Evolutionary conservation across 2,113 vertebrate species (phyloP), one percentile per base, ranked within the genome.

Genomic region (Cebidichthys violaceus): DNA sequence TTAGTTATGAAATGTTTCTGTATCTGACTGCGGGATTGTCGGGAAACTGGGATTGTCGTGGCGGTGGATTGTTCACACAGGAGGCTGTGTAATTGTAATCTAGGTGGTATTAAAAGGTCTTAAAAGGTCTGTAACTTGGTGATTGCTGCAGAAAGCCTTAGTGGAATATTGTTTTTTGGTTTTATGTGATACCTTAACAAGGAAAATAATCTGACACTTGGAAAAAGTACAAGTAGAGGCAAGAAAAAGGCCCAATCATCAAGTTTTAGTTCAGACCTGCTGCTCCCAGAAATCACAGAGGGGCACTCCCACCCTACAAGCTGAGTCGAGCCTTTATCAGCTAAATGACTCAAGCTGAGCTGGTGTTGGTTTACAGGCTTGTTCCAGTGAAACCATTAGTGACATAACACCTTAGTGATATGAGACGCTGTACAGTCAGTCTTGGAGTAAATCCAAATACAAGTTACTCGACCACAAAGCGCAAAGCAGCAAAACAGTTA

Each of bases 291-390:
- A 61, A 35, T 68, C 60, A n/a, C 39, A 83, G 73, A 47, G 33
- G 9, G 82, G 13, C 91, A 47, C 90, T 84, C 89, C 90, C 84
- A 57, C 66, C 47, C 52, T 14, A 39, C 73, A 37, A 72, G 86
- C 70, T 50, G 82, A 88, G 79, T 70, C 45, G 0, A 45, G 79
- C 66, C 55, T 68, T 82, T 65, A 57, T 84, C 64, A 62, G 59
- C 80, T 62, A 50, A 39, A 4, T 90, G 85, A 91, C 72, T 89
- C 82, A 91, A 4, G 9, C 59, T 82, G 75, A 88, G 85, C 78
- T 78, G 78, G 13, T 27, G 41, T 9, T 45, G 35, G 14, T 82
- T 75, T 18, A 61, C 1, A 43, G 45, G 2, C n/a, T 24, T 4
- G 1, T 68, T 73, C 31, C 54, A 43, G 4, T 10, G 33, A 61